phyloP scores from a whole-genome alignment of 2,113 vertebrate species.

The Alethe castanea region DNA sequence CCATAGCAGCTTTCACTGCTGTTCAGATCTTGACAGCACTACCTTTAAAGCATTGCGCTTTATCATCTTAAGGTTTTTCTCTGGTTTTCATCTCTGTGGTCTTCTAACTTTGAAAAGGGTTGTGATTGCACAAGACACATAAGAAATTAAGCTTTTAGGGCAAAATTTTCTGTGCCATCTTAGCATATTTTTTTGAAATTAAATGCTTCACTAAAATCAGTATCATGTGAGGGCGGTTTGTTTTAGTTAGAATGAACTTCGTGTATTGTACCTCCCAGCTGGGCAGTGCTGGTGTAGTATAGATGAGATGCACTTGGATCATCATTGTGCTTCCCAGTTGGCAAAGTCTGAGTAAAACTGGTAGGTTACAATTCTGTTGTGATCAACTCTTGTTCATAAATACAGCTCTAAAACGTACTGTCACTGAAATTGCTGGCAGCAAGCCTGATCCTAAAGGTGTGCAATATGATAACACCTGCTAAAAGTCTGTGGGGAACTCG shows the following conservation, averaged over 20 bases:
- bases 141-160: not conserved
- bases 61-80: not conserved
- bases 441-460: not conserved
- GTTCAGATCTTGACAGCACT: not conserved
- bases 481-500: not conserved
- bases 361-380: not conserved
- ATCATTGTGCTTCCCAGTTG: not conserved
- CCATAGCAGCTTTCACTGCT: not conserved
- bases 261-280: not conserved
- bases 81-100: not conserved
- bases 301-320: accelerated
- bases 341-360: not conserved
- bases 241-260: not conserved
- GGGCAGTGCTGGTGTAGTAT: not conserved
- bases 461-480: not conserved
- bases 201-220: not conserved
- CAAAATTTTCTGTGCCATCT: not conserved
- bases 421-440: not conserved
- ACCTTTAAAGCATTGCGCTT: not conserved
- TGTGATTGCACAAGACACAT: not conserved
- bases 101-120: not conserved
- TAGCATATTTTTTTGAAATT: not conserved
- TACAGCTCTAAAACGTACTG: not conserved
- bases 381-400: not conserved
- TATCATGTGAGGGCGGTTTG: accelerated